A percentile compares a stretch with the other conserved stretches of the same genome.
These are phyloP conservation scores for Umimayanthus kanabou DNA, from an alignment of 92 coral and sea anemone genomes.

Conservation along the genomic window DNA sequence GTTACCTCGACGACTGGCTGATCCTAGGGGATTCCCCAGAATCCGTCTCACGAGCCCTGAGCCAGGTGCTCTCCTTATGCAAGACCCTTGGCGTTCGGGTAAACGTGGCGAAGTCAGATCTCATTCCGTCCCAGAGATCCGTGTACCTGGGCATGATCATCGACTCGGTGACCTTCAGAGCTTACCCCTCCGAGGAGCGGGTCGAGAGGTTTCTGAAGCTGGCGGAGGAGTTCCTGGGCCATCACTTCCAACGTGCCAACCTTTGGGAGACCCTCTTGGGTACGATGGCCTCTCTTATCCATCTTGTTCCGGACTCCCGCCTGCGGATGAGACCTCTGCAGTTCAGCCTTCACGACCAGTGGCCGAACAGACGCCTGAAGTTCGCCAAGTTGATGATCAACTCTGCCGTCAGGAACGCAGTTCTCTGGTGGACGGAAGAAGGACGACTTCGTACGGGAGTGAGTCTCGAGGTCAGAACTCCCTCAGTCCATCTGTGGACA, in stretches of 20 bases:
- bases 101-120: conserved; percentile 18
- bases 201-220: not conserved
- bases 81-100: conserved; percentile 1
- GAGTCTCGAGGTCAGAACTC: too few species aligned
- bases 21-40: not conserved
- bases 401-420: too few species aligned
- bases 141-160: conserved; percentile 4
- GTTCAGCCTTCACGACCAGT: too few species aligned
- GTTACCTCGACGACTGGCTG: conserved; percentile 28
- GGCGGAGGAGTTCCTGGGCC: not conserved
- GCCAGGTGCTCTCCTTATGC: conserved; percentile 4
- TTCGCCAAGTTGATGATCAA: too few species aligned
- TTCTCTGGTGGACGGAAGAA: too few species aligned
- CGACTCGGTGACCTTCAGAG: conserved; percentile 9
- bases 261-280: not conserved
- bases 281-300: not conserved
- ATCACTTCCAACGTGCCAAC: not conserved
- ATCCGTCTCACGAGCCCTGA: not conserved
- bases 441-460: too few species aligned
- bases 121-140: not conserved
- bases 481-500: too few species aligned
- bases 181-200: conserved; percentile 18
- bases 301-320: not conserved
- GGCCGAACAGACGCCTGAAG: too few species aligned
- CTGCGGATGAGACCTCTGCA: conserved; percentile 25